Evolutionary conservation across 2,113 vertebrate species (phyloP).

Genomic region (Eonycteris spelaea): DNA sequence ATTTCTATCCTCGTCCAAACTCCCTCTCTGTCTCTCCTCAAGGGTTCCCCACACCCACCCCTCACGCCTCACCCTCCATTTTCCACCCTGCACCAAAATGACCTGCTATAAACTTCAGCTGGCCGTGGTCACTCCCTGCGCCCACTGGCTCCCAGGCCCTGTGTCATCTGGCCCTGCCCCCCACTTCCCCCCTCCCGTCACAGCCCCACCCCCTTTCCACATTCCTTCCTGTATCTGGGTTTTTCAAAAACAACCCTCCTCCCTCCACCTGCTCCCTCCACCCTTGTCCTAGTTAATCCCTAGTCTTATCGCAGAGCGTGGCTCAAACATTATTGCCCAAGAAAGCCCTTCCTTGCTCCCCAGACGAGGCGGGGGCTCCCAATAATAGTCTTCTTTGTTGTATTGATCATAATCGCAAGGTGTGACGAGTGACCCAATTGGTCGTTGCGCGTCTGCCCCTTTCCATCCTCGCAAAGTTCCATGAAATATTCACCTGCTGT

Average conservation of each 20-base stretch:
- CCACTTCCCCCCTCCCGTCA: accelerated
- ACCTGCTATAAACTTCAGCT: neutral
- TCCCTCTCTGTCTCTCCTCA: neutral
- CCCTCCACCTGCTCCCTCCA: too few species aligned
- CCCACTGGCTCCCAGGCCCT: neutral
- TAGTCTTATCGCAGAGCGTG: neutral
- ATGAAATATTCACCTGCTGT: neutral
- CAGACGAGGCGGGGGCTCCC: neutral
- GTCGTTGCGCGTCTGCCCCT: too few species aligned
- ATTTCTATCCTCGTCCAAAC: neutral
- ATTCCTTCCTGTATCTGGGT: neutral
- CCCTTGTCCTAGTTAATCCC: neutral
- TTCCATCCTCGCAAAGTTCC: neutral
- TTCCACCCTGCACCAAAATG: neutral
- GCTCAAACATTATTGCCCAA: neutral
- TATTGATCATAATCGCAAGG: neutral
- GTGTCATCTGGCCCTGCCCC: neutral
- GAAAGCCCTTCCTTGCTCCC: neutral
- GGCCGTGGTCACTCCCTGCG: neutral
- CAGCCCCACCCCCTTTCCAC: neutral
- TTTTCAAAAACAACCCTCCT: neutral
- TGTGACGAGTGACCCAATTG: neutral
- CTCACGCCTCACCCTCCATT: neutral
- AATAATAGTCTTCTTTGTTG: neutral
- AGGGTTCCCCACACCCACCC: too few species aligned